Evolutionary conservation across 2,113 vertebrate species (phyloP), one percentile per base, ranked within the genome.

Genomic region (Neotoma lepida): DNA sequence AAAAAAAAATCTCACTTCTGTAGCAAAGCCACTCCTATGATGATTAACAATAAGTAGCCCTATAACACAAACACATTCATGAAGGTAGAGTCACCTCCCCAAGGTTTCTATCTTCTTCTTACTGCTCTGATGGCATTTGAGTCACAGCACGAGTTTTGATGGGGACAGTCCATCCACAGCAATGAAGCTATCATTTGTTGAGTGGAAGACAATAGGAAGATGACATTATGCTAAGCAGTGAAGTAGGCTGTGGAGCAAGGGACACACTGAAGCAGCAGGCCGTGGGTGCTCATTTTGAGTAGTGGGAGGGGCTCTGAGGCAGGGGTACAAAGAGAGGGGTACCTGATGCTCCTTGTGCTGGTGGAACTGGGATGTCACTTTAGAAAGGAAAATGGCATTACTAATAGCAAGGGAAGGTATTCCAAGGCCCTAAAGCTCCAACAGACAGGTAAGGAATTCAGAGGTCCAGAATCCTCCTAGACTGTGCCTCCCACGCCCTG

Each of bases 301-400:
- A 10, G 51, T 30, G 3, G 18, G 22, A 33, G 2, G 28, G 63
- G n/a, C 7, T 66, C 6, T 0, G 28, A 17, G 68, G 22, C 0
- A 39, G 88, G 64, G 58, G 4, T 41, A 70, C 64, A 58, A 35
- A 33, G 20, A 35, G 5, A 28, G 15, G 56, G 28, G 9, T 35
- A 33, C 28, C 2, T n/a, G 9, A 26, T 6, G 9, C 49, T 56
- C 35, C 30, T 92, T 73, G 28, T 26, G 35, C n/a, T 17, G 22
- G 56, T 51, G 41, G 86, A 86, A 35, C 30, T 44, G 18, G 76
- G 70, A 66, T 4, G 5, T 64, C 6, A 2, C 41, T 61, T 89
- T 49, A 86, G 64, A 46, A 94, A 89, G 18, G 28, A 74, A 86
- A 92, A 66, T 33, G 6, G 46, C 18, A 30, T 64, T 44, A 24